Base-by-base conservation (phyloP, 2,113 vertebrate species). In the Archocentrus centrarchus region DNA sequence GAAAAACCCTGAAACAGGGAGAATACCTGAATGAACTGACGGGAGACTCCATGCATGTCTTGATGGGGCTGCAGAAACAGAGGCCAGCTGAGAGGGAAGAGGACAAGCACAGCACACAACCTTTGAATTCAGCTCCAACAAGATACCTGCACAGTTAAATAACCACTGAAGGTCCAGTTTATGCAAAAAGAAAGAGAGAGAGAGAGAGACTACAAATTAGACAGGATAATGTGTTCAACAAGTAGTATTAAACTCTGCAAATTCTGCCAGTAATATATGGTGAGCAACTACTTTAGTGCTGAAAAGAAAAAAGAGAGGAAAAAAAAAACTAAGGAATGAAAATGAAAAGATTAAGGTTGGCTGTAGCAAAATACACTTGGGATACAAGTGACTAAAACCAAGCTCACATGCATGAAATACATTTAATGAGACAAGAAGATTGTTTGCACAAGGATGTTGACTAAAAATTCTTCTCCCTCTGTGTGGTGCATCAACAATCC, bases 141-240 rank as follows among this genome's bases (percentile, higher is more conserved):
- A 41, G 30, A 30, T 30, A 3, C 55, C 77, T 79, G 41, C 3
- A 2, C 60, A 55, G 75, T 87, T 66, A 70, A 59, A 68, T 68
- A 22, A 44, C 47, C 9, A 80, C 9, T 32, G 66, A 53, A 53
- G 44, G 79, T 41, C 63, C 9, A 61, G 47, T 24, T 79, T 0
- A 32, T 39, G 66, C 64, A 66, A 17, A 79, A 79, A 79, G 6
- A 37, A 27, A 27, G 27, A 27, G 27, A 27, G 8, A 37, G 37
- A 37, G 7, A 37, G 8, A 37, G 75, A 57, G 24, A 24, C 57
- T 70, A 60, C 59, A 87, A 81, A 80, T 78, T 59, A 24, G 24
- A n/a, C 30, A n/a, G 58, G 68, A 75, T 80, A 84, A 88, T 81
- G 87, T 62, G 61, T 58, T 64, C 11, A 30, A 73, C 53, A 80